Evolutionary conservation across 2,113 vertebrate genomes (phyloP), one percentile per base, ranked within the genome.

Genomic region (Ptyas mucosa): DNA sequence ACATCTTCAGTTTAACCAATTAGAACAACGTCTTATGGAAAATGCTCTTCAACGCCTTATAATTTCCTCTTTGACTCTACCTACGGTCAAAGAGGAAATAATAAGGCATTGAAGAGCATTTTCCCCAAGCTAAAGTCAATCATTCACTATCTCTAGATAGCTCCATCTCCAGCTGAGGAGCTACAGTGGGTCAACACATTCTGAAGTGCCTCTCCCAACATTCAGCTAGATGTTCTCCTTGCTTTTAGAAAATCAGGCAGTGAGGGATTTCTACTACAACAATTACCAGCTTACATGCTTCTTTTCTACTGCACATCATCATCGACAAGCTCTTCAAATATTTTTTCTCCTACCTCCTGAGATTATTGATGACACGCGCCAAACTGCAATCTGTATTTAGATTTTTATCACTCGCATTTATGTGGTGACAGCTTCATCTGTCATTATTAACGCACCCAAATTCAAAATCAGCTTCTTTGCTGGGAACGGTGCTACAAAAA

Each of bases 301-400:
- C 90, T 85, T 85, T 89, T 57, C 55, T 15, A 0, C 90, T 87
- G 34, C 34, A 29, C 20, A 43, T 14, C 0, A 3, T 61, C n/a
- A 87, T 49, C 29, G 34, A 75, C 57, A 88, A 87, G 57, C 52
- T 75, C 69, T 93, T 92, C 54, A 75, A 61, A 52, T 87, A 92
- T 92, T 39, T 92, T n/a, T 91, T 85, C 75, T 88, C 43, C 34
- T 55, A 53, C 5, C 23, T 55, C 5, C 58, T 89, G 57, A 87
- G 34, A 52, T 90, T 75, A 91, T 87, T 87, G 9, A 15, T 69
- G 20, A 55, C 43, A 14, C 89, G 55, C 69, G 20, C 29, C 64
- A 93, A 85, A 5, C 9, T 34, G 92, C 11, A 53, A 34, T 88
- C 55, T 49, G 81, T 92, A 91, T 75, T 75, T 64, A 91, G 46